Base-by-base conservation (phyloP, 2,113 vertebrate genomes). In the Pseudopodoces humilis region DNA sequence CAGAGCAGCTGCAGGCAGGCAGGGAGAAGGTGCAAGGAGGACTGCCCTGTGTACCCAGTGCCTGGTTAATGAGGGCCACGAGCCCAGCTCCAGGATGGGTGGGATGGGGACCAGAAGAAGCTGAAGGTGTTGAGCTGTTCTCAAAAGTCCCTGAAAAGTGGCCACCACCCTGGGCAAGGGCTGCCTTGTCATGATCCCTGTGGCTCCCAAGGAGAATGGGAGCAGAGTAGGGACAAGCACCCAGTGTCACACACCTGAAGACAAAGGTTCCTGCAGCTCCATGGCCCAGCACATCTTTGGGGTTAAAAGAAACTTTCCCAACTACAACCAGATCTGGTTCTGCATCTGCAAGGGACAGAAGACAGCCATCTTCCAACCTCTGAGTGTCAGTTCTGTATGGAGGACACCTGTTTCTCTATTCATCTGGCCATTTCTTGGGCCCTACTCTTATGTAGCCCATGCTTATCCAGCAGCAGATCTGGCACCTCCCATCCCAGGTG, bases 221-320 rank as follows among this genome's bases (percentile, higher is more conserved):
- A 44, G 35, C 5, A 1, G 52, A 39, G 43, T 1, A 13, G 27
- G 37, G 31, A 7, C 46, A 39, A n/a, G 43, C 8, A 31, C 17
- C 4, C 0, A 0, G 6, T 31, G 14, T 67, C 35, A 82, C 98
- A 85, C 93, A 99, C 99, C 98, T 98, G 97, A 99, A 99, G 28
- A 99, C 99, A 81, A 99, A 99, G 0, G 99, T 99, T 75, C 99
- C 99, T 5, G 98, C 98, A 17, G 99, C 98, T 68, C 99, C 99
- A 0, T 98, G 99, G 78, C 99, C 99, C 58, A 99, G 97, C 74
- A 99, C 98, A 0, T 99, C 98, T 49, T 98, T 97, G 31, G 98
- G 97, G 41, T 94, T 97, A 96, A 99, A 99, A 93, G 99, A 99
- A 93, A 99, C 97, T 96, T 99, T 99, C n/a, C 99, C 99, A 74